Evolutionary conservation across 2,888 invertebrate genomes (phyloP).

Genomic region (Drosophila pseudotalamancana): DNA sequence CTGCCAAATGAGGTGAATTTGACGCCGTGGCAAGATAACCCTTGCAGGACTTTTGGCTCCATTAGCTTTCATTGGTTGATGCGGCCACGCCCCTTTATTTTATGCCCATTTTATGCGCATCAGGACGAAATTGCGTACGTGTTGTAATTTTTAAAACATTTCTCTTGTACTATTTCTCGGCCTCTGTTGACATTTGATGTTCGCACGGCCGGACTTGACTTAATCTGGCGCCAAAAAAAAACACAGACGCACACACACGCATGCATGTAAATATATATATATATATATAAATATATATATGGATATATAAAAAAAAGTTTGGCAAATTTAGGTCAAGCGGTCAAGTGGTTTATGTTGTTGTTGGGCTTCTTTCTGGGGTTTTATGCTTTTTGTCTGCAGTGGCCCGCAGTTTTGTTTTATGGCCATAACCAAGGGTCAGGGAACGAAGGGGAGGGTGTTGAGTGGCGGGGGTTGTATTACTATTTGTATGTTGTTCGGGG

Average conservation of each 20-base stretch:
- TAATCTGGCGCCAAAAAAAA: slow-evolving; percentile 50
- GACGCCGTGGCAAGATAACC: slow-evolving; percentile 27
- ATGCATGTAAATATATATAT: no score
- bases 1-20: slow-evolving; percentile 37
- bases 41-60: slow-evolving; percentile 16
- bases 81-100: slow-evolving; percentile 44
- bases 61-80: slow-evolving; percentile 47
- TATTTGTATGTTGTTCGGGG: slow-evolving; percentile 26
- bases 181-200: slow-evolving; percentile 64
- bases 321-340: slow-evolving; percentile 72
- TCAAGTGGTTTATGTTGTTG: slow-evolving; percentile 64
- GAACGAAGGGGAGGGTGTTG: not conserved
- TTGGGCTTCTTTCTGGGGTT: slow-evolving; percentile 38
- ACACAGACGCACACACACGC: no score
- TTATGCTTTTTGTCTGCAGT: slow-evolving; percentile 57
- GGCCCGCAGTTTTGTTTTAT: slow-evolving; percentile 50
- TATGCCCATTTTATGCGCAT: slow-evolving; percentile 69
- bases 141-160: slow-evolving; percentile 75
- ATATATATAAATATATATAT: no score
- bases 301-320: slow-evolving; percentile 17
- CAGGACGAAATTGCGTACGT: slow-evolving; percentile 69
- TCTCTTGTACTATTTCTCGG: slow-evolving; percentile 46
- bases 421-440: no score
- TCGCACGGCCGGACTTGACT: slow-evolving; percentile 42
- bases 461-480: slow-evolving; percentile 1